phyloP scores from a whole-genome alignment of 2,888 invertebrate genomes.

The Cetonia aurata region DNA sequence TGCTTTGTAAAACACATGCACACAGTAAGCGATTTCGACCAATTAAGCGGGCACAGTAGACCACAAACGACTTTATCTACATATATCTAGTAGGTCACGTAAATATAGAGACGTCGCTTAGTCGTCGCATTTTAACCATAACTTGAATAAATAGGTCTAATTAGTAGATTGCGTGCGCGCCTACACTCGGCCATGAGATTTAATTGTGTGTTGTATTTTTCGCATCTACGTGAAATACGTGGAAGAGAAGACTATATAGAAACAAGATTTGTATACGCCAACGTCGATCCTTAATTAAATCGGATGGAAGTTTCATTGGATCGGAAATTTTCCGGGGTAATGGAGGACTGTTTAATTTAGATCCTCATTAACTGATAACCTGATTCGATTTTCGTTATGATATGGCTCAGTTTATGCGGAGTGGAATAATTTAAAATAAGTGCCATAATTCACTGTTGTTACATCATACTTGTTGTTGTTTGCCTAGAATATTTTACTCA shows the following conservation, averaged over 20 bases:
- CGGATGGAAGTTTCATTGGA: neutral
- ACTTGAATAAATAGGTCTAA: constrained; percentile 17
- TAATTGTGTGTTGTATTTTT: constrained; percentile 4
- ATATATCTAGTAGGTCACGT: neutral
- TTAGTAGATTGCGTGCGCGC: constrained; percentile 7
- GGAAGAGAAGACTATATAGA: neutral
- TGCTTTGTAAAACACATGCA: neutral
- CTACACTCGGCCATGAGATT: constrained; percentile 8
- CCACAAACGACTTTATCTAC: neutral
- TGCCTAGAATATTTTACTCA: no score
- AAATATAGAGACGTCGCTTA: constrained; percentile 17
- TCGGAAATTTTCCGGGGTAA: constrained; percentile 1
- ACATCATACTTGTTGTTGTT: no score
- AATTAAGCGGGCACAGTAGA: constrained; percentile 2
- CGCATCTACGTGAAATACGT: neutral
- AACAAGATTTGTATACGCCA: constrained; percentile 7
- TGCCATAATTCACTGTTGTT: no score
- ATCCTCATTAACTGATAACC: constrained; percentile 29
- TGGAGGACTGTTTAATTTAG: constrained; percentile 22
- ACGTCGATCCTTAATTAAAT: neutral
- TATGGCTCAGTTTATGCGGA: neutral
- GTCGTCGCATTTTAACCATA: neutral
- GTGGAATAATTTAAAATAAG: no score
- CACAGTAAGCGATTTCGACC: neutral
- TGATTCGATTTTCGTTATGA: constrained; percentile 12